A percentile compares a stretch with the other conserved stretches of the same genome.
Evolutionary conservation across 2,113 vertebrate genomes (phyloP).

Genomic region (Sakesphorus luctuosus): DNA sequence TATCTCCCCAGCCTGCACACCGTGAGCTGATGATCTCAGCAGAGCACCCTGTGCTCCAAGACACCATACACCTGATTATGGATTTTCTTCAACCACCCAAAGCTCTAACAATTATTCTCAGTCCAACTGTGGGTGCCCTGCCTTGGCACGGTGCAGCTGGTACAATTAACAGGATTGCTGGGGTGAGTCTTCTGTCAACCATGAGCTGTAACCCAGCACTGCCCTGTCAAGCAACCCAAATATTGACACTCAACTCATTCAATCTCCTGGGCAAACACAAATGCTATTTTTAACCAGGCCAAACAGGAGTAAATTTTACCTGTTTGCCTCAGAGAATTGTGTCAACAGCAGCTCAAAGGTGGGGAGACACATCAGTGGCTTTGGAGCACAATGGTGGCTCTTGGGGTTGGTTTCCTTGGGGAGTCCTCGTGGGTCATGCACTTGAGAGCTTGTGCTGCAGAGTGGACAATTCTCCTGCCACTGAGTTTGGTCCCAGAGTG

Average conservation of each 20-base stretch:
- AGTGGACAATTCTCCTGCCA: not conserved
- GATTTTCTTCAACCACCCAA: rapidly evolving
- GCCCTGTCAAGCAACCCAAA: not conserved
- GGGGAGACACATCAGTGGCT: not conserved
- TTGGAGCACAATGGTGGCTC: rapidly evolving
- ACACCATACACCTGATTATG: rapidly evolving
- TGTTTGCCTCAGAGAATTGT: not conserved
- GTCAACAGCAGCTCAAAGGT: not conserved
- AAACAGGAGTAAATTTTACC: not conserved
- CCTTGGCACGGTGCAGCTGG: not conserved
- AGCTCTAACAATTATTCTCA: not conserved
- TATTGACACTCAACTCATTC: conserved; percentile 9
- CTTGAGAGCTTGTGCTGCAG: not conserved
- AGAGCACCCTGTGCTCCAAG: not conserved
- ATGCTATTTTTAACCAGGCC: not conserved
- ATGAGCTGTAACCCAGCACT: not conserved
- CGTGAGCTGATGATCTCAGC: not conserved
- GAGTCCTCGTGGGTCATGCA: not conserved
- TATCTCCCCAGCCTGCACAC: not conserved
- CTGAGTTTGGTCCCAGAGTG: too few species aligned
- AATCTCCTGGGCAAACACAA: not conserved
- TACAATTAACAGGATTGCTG: not conserved
- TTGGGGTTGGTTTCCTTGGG: not conserved
- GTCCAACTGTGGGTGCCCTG: too few species aligned
- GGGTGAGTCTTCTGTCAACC: not conserved